Evolutionary conservation across 2,113 vertebrate genomes (phyloP).

Genomic region (Haemorhous mexicanus): DNA sequence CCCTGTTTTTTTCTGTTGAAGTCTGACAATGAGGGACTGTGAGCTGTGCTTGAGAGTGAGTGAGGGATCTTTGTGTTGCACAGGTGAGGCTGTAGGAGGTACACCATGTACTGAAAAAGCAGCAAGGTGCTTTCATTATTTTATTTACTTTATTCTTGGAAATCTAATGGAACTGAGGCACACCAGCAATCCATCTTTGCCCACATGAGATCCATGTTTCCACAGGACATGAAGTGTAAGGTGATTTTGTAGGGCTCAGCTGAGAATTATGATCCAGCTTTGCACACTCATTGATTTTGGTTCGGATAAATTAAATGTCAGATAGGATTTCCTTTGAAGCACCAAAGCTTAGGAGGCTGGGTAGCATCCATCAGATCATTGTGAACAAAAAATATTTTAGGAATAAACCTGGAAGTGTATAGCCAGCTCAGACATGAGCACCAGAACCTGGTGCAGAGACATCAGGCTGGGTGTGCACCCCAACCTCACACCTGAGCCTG

Average conservation of each 20-base stretch:
- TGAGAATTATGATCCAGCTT: neutral
- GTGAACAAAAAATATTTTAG: neutral
- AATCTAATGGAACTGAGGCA: neutral
- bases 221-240: neutral
- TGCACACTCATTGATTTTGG: neutral
- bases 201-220: fast-evolving
- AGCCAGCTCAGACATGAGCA: neutral
- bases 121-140: neutral
- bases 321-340: neutral
- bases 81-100: neutral
- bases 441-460: neutral
- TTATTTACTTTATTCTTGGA: neutral
- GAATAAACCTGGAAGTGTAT: neutral
- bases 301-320: neutral
- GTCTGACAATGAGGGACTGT: neutral
- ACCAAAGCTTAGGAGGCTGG: neutral
- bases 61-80: neutral
- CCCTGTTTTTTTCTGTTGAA: neutral
- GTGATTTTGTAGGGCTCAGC: neutral
- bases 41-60: neutral
- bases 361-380: neutral
- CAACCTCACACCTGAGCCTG: neutral
- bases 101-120: neutral
- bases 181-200: fast-evolving
- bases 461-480: neutral